Evolutionary conservation across 2,797 vertebrate genomes (phyloP).

Genomic region (Pseudomugil gertrudae): DNA sequence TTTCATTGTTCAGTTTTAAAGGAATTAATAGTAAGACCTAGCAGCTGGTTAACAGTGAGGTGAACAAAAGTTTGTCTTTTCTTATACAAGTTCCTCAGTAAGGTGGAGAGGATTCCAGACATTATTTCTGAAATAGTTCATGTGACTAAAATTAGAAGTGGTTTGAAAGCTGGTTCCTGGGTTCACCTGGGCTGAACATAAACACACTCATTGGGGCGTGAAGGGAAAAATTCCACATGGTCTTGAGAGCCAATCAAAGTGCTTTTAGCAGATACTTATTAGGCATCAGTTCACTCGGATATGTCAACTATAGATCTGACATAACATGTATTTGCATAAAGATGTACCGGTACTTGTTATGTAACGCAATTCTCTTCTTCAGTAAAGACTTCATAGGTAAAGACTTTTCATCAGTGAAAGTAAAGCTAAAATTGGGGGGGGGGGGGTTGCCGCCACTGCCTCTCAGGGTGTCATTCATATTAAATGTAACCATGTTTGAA

Average conservation of each 20-base stretch:
- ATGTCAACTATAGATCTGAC: background rate
- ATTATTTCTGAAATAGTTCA: conserved; percentile 20
- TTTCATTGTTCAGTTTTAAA: conserved; percentile 4
- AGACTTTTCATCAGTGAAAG: too few species aligned
- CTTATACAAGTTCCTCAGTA: background rate
- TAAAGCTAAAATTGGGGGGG: too few species aligned
- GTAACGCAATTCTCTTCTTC: background rate
- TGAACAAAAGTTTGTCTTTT: conserved; percentile 18
- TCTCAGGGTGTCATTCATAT: too few species aligned
- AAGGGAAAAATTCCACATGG: conserved; percentile 12
- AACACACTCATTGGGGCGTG: conserved; percentile 17
- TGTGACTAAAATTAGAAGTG: conserved; percentile 29
- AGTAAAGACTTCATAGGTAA: too few species aligned
- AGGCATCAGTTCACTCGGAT: background rate
- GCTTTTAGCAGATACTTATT: background rate
- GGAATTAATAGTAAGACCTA: conserved; percentile 15
- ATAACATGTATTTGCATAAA: background rate
- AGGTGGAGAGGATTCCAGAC: conserved; percentile 15
- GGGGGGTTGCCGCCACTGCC: too few species aligned
- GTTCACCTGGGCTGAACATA: conserved; percentile 20
- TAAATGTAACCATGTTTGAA: background rate
- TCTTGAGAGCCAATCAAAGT: background rate
- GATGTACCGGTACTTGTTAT: background rate
- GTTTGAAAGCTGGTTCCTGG: conserved; percentile 34
- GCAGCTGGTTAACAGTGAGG: conserved; percentile 15